Evolutionary conservation across 2,113 vertebrate genomes (phyloP), one percentile per base, ranked within the genome.

Genomic region (Eudyptes chrysolophus): DNA sequence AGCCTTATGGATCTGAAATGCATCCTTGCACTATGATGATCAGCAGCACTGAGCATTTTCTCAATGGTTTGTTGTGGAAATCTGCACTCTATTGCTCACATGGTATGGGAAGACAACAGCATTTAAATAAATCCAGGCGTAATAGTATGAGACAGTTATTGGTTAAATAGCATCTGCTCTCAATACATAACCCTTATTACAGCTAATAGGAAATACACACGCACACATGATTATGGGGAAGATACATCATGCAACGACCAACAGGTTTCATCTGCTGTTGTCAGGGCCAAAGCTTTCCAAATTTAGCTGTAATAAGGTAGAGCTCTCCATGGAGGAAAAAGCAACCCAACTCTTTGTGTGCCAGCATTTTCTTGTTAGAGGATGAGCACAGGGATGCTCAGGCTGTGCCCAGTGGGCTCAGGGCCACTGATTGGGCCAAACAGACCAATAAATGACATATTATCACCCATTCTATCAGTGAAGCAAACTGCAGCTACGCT

Each of bases 151-250:
- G 93, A 86, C 84, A 92, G 54, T 88, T 90, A 95, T 70, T 93
- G 92, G 89, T 85, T 96, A 96, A 92, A 86, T 70, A 96, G 51
- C 93, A 87, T 92, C 93, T 97, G 81, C 58, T 97, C 82, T 88
- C 75, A 78, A 78, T 92, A 62, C 18, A 90, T 86, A 93, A 58
- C 71, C 78, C 58, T 85, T 91, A 79, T 95, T 96, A 88, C 21
- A 81, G 65, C 68, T 96, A 94, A 93, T 75, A 76, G 75, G 68
- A 95, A 84, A 86, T 40, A 52, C 38, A 66, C 66, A 71, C 0
- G 1, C 38, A 69, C 52, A 72, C 36, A 87, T 40, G 66, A 58
- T 92, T 92, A 77, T 81, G 94, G 60, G 54, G 60, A 85, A 85
- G 74, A 96, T 60, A 20, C 42, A 88, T 95, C 58, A 89, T 14